Base-by-base conservation (phyloP, 2,797 vertebrate genomes). In the Cottoperca gobio region DNA sequence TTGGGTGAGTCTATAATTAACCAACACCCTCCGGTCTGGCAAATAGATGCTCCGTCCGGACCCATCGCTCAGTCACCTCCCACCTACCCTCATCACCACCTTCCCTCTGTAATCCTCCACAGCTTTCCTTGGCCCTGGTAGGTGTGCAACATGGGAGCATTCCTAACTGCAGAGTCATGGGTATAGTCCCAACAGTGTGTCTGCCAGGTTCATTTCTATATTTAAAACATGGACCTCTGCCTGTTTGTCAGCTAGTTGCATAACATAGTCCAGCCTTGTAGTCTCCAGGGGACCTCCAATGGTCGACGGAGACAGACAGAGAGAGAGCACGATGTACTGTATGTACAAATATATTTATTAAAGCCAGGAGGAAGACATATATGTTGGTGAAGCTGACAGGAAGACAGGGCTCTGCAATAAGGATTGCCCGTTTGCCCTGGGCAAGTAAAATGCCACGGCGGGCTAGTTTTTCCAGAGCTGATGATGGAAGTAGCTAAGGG, bases 1-100 rank as follows among this genome's bases (percentile, higher is more conserved):
- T 70, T 0, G 6, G 57, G 66, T 40, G 58, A 61, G 46, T 66
- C 91, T 94, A 94, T 83, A 91, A 90, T 91, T 91, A 92, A 78
- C 80, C 6, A 12, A 79, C 74, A 73, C 63, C 71, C 75, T 57
- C 66, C 70, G 24, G 54, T 71, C 76, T 61, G 64, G 65, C 52
- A 71, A 76, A 67, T 19, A 63, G 69, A 69, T 28, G 33, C 39
- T 73, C 59, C 33, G 45, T n/a, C n/a, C n/a, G n/a, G 11, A 17
- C 49, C 48, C 60, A 28, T 28, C 57, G 37, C 73, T 77, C 70
- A 42, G 40, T 39, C 49, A n/a, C 14, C 53, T 49, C 13, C 39
- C 37, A 31, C 64, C 52, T 23, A 16, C 48, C 62, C 63, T 35
- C 50, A 24, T 33, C 58, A 10, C 53, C 45, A 61, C 48, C 48